phyloP scores from a whole-genome alignment of 64 coral and sea anemone genomes.

The Acropora tenuis region DNA sequence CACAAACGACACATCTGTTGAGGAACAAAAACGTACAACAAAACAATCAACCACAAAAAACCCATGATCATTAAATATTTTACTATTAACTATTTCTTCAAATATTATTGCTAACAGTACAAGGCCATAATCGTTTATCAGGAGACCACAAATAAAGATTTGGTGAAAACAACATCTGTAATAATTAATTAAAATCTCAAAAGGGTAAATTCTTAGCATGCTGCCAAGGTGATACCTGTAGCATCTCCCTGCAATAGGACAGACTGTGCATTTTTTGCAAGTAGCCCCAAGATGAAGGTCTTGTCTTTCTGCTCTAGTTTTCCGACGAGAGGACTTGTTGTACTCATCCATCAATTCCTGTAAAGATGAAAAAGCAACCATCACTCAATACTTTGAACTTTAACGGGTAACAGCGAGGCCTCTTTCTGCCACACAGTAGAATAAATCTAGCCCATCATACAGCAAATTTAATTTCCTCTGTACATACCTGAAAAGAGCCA shows the following conservation, averaged over 20 bases:
- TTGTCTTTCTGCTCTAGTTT: conserved; percentile 91
- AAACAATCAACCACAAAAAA: no score
- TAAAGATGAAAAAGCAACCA: neutral
- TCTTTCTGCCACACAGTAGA: no score
- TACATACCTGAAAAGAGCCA: conserved; percentile 92
- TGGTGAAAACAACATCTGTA: no score
- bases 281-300: conserved; percentile 91
- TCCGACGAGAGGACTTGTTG: conserved; percentile 80
- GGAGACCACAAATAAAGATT: neutral
- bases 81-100: no score
- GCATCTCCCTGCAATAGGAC: conserved; percentile 93
- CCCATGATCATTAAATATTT: no score
- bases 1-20: conserved; percentile 92
- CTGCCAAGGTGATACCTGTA: conserved; percentile 61
- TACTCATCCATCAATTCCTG: conserved; percentile 88
- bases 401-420: no score
- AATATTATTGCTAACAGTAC: neutral
- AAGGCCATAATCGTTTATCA: neutral
- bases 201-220: no score
- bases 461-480: neutral
- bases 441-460: no score
- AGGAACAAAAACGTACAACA: neutral
- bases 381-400: neutral
- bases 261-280: conserved; percentile 80
- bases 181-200: no score